A percentile compares a stretch with the other conserved stretches of the same genome.
Evolutionary conservation across 2,797 vertebrate genomes (phyloP).

Genomic region (Eulemur albifrons): DNA sequence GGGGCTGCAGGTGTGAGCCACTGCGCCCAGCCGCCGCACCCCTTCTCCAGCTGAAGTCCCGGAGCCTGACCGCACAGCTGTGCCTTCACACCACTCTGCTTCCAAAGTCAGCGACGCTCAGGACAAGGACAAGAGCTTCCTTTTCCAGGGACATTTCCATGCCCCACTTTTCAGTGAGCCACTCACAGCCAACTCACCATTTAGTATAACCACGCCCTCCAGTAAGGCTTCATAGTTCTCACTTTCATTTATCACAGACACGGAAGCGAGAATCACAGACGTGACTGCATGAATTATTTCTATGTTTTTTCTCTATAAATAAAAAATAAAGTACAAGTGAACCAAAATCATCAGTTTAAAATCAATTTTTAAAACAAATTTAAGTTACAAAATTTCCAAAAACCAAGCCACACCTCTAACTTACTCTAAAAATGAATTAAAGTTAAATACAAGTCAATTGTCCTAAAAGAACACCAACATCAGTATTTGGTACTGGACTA

Average conservation of each 20-base stretch:
- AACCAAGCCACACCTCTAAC: neutral
- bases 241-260: slow-evolving; percentile 89
- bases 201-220: slow-evolving; percentile 88
- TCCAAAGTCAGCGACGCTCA: neutral
- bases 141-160: neutral
- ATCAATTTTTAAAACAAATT: neutral
- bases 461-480: neutral
- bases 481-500: neutral
- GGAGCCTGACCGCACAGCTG: neutral
- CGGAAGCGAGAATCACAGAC: slow-evolving; percentile 87
- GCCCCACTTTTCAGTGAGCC: accelerated
- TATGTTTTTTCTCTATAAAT: slow-evolving; percentile 82
- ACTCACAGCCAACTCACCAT: slow-evolving; percentile 82
- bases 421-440: slow-evolving; percentile 21
- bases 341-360: slow-evolving; percentile 50
- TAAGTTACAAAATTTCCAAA: slow-evolving; percentile 9
- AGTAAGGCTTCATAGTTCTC: slow-evolving; percentile 87
- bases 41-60: neutral
- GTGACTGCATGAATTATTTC: slow-evolving; percentile 89
- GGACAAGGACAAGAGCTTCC: neutral
- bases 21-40: too few relatives aligned
- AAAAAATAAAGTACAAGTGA: neutral
- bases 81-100: neutral
- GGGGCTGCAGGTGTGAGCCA: neutral
- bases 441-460: neutral